Evolutionary conservation across 2,888 invertebrate genomes (phyloP), one percentile per base, ranked within the genome.

Genomic region (Meteorus colon): DNA sequence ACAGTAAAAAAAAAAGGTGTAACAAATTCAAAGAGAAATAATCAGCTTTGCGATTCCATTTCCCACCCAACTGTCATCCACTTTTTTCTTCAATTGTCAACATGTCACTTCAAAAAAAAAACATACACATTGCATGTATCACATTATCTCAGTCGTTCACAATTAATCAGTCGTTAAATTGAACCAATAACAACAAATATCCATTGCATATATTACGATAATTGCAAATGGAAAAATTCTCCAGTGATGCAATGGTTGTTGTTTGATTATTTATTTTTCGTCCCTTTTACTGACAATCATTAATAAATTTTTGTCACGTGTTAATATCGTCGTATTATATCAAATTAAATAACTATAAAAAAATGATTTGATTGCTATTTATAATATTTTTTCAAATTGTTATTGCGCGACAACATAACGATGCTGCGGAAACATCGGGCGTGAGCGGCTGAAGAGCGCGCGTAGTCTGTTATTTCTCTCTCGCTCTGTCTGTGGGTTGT

Each of bases 401-500:
- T 37, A 45, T 19, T 55, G 19, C 55, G n/a, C 55, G 55, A 55
- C 19, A 55, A 55, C 55, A 55, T 8, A 24, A 55, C 55, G 55
- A 55, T 55, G 55, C 55, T 55, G 19, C 55, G 19, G n/a, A 8
- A 55, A 4, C n/a, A 19, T 55, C 19, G 19, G 19, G 19, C 55
- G 55, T 55, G 55, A 55, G 55, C 34, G 34, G 63, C 63, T 63
- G 34, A 16, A 51, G 48, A 51, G 29, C 69, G 31, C 51, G 19
- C 59, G 34, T 19, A n/a, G 14, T 62, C 6, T 16, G 16, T 62
- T 62, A 29, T 62, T 60, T 71, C 63, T 62, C 45, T 60, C 62
- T 41, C 45, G 27, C 19, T 55, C 65, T 73, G 69, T 78, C 71
- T 78, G 68, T 78, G n/a, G 78, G 82, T 79, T 85, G 87, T 86